Evolutionary conservation across 1,140 invertebrate species (phyloP).

Genomic region (Lepidostoma basale): DNA sequence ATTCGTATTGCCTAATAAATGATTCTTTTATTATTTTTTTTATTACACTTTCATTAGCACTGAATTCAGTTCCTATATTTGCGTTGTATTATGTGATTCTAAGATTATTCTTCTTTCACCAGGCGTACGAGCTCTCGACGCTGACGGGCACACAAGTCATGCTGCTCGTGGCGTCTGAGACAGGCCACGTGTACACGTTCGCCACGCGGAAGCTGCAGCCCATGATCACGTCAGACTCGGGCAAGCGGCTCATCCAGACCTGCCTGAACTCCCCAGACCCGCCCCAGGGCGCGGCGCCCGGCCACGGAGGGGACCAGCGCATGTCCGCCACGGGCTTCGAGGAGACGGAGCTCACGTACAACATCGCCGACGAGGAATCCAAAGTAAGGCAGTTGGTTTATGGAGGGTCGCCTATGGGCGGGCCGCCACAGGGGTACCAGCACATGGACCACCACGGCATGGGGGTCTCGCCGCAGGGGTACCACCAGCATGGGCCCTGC

Average conservation of each 20-base stretch:
- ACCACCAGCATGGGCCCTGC: constrained; percentile 63
- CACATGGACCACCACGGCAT: constrained; percentile 64
- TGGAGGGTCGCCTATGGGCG: constrained; percentile 66
- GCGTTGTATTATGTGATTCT: too few relatives aligned
- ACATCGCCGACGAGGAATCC: constrained; percentile 91
- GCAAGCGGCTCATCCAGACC: constrained; percentile 97
- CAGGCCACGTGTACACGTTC: constrained; percentile 99
- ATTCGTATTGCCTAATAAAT: too few relatives aligned
- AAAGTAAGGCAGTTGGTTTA: constrained; percentile 96
- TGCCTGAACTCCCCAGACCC: constrained; percentile 98
- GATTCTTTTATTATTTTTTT: too few relatives aligned
- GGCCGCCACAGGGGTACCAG: constrained; percentile 66
- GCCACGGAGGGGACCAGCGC: constrained; percentile 83
- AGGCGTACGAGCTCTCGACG: constrained; percentile 99
- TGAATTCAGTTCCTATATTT: too few relatives aligned
- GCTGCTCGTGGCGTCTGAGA: constrained; percentile 93
- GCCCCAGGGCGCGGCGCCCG: constrained; percentile 71
- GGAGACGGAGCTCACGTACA: constrained; percentile 97
- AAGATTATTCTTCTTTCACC: constrained; percentile 48
- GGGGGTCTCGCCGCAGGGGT: constrained; percentile 62
- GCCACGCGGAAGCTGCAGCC: constrained; percentile 98
- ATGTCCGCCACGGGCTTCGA: constrained; percentile 99
- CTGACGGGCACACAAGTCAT: constrained; percentile 99
- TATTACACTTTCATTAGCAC: too few relatives aligned
- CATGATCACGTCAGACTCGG: constrained; percentile 99